Base-by-base conservation (phyloP, 2,113 vertebrate genomes). In the Spizaetus ornatus region DNA sequence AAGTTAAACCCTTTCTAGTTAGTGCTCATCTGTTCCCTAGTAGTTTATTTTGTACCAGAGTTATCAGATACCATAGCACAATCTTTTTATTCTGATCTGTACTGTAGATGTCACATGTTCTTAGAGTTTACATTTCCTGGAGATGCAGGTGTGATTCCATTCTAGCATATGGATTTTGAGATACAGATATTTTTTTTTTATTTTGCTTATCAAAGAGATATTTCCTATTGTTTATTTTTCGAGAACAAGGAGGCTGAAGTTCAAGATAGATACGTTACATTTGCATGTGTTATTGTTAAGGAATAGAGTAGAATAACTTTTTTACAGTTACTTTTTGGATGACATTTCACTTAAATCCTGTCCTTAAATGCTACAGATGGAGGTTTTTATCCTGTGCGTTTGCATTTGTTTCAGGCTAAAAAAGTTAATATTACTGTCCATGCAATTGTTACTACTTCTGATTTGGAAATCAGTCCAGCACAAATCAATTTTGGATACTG, bases 401-500 rank as follows among this genome's bases (percentile, higher is more conserved):
- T 92, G 22, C 8, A 29, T 77, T 95, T 91, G 4, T 97, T 95
- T 78, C 90, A 99, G 99, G 97, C 96, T 77, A 98, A 90, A 80
- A 98, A 98, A 2, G 94, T 99, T 53, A 67, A 55, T 48, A 98
- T 99, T 91, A 99, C 96, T 1, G 97, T 99, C 72, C 98, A 99
- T 2, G 99, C 99, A 1, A 79, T 99, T 5, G 97, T 99, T 83
- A 99, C 99, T 9, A 97, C 98, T 34, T 99, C 99, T 6, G 99
- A 99, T 94, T 90, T 99, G 90, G 98, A 98, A 92, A 98, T 99
- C 79, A 98, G 96, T 70, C 98, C 93, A 42, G 53, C 92, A 0
- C 94, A 97, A 56, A 94, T 99, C 86, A 91, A 99, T 97, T 99
- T 99, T 63, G 99, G 99, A 34, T 92, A 95, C 98, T 99, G 99